Evolutionary conservation across 2,113 vertebrate genomes (phyloP), one percentile per base, ranked within the genome.

Genomic region (Rhea pennata): DNA sequence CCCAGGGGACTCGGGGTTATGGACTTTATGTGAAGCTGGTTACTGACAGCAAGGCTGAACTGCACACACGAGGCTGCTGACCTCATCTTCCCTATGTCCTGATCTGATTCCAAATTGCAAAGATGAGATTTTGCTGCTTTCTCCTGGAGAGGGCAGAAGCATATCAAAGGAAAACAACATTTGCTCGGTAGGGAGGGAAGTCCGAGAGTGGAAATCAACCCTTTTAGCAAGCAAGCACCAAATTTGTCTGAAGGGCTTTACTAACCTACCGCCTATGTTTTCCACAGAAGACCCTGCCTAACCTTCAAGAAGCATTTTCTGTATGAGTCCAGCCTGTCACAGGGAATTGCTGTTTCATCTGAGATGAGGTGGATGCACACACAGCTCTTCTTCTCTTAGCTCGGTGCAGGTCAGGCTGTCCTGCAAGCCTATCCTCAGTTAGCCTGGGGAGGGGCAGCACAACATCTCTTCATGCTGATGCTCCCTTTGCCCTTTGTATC

Each of bases 1-100:
- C 82, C 39, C 22, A 3, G 11, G 66, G 46, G 14, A 3, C 44
- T 27, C 0, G 0, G 16, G 29, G 2, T 36, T 14, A 56, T 50
- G 36, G 59, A 39, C 5, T 12, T 8, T 7, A 12, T 46, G 13
- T 1, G 8, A 44, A n/a, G 8, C 64, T 36, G 21, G 54, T 7
- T 15, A 2, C 21, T 1, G 9, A 31, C 19, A 13, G 90, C 44
- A 15, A 26, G 26, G 80, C 90, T 29, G 54, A 77, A 71, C 75
- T 9, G 51, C 5, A 4, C 13, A 0, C 0, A 40, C 15, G 24
- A 39, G 27, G 50, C 64, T 76, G 53, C 42, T 15, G 72, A 1
- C 14, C 51, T 44, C 39, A 0, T 4, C 46, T 20, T 27, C 86
- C 46, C 21, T 9, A 5, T 3, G 6, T 29, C 54, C 62, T 5